phyloP scores from a whole-genome alignment of 2,113 vertebrate species.

The Puma concolor region DNA sequence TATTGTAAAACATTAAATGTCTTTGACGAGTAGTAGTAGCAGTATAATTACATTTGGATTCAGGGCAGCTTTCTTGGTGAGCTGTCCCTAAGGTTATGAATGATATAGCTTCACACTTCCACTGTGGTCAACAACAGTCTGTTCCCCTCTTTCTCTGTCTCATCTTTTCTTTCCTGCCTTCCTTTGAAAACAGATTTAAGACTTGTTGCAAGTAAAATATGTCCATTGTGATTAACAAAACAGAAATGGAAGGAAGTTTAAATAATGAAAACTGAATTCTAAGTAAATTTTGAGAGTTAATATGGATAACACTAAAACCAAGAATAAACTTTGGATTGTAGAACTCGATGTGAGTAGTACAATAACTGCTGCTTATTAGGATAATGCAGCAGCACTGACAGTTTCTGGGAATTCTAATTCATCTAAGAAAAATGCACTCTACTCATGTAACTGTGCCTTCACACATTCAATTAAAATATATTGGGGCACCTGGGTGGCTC shows the following conservation, averaged over 20 bases:
- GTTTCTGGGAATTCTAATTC: neutral
- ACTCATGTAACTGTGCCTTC: neutral
- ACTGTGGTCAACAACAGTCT: neutral
- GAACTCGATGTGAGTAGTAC: neutral
- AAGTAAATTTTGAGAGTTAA: neutral
- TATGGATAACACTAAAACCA: neutral
- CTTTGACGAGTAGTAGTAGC: neutral
- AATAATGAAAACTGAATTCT: neutral
- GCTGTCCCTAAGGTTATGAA: neutral
- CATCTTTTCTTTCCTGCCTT: neutral
- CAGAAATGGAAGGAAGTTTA: neutral
- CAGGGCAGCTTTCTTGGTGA: neutral
- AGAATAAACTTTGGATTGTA: neutral
- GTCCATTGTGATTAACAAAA: neutral
- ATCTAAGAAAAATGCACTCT: neutral
- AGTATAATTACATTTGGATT: neutral
- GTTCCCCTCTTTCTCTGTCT: neutral
- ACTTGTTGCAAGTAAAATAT: neutral
- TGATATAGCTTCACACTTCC: neutral
- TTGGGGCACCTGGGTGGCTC: too few relatives aligned
- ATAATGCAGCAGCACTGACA: neutral
- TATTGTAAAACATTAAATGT: neutral
- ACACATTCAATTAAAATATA: neutral
- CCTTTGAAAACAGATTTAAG: slow-evolving; percentile 3
- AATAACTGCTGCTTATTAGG: neutral